Evolutionary conservation across 2,797 vertebrate genomes (phyloP).

Genomic region (Parambassis ranga): DNA sequence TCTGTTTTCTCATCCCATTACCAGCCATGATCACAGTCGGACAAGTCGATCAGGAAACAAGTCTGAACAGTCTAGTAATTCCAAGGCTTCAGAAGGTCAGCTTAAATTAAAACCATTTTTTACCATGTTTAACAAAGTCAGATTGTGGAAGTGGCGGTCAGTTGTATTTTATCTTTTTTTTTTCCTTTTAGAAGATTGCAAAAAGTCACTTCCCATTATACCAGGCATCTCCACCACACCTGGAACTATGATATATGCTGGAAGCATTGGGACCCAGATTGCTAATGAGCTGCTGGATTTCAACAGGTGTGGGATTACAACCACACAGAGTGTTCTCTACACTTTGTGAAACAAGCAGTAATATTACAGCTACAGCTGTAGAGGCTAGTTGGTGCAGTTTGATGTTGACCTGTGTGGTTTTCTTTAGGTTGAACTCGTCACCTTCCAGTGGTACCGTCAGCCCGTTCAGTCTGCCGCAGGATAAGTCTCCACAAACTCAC

Average conservation of each 20-base stretch:
- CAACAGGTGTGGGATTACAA: slow-evolving; percentile 82
- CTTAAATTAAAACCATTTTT: background rate
- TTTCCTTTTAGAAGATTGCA: slow-evolving; percentile 76
- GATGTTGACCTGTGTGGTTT: slow-evolving; percentile 16
- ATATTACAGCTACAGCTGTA: background rate
- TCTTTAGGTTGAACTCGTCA: slow-evolving; percentile 85
- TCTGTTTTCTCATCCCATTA: background rate
- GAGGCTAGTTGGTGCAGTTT: background rate
- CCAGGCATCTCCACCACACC: slow-evolving; percentile 83
- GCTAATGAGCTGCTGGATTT: slow-evolving; percentile 90
- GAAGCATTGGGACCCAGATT: slow-evolving; percentile 89
- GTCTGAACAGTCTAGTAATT: slow-evolving; percentile 66
- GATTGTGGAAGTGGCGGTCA: too few species aligned
- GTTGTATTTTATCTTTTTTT: slow-evolving; percentile 12
- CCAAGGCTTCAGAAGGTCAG: slow-evolving; percentile 78
- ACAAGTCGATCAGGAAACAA: slow-evolving; percentile 68
- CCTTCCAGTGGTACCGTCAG: slow-evolving; percentile 84
- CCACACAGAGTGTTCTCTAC: background rate
- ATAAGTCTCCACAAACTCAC: slow-evolving; percentile 79
- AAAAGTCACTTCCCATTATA: slow-evolving; percentile 82
- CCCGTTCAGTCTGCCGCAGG: slow-evolving; percentile 80
- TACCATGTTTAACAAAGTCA: too few species aligned
- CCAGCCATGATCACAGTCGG: slow-evolving; percentile 64
- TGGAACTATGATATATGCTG: slow-evolving; percentile 87
- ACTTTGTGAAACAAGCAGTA: too few species aligned